Evolutionary conservation across 2,113 vertebrate genomes (phyloP).

Genomic region (Lipotes vexillifer): DNA sequence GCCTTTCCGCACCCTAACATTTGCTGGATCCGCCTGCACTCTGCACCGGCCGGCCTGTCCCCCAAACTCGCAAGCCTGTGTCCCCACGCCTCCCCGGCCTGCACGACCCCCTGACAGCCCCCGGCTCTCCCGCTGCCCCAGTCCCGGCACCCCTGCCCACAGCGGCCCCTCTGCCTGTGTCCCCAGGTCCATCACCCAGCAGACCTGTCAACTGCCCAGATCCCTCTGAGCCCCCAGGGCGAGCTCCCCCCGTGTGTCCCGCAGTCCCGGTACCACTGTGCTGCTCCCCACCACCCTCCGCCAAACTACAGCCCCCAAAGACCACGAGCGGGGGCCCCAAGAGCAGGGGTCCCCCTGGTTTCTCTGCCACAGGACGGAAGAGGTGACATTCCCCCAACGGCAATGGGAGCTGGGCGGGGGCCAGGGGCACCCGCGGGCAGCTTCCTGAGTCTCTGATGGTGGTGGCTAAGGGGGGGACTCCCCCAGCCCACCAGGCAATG

Average conservation of each 20-base stretch:
- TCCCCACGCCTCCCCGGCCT: background rate
- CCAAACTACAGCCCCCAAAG: background rate
- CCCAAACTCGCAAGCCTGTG: background rate
- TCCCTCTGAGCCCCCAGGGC: too few species aligned
- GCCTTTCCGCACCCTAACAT: background rate
- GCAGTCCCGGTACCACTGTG: rapidly evolving
- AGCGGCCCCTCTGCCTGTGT: background rate
- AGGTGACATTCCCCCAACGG: background rate
- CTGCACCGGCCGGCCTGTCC: too few species aligned
- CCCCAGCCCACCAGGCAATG: too few species aligned
- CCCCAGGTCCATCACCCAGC: background rate
- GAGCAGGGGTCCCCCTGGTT: too few species aligned
- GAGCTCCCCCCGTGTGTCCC: background rate
- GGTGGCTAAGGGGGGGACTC: background rate
- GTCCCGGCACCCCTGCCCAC: background rate
- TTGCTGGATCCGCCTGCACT: background rate
- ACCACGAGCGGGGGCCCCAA: rapidly evolving
- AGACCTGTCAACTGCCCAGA: background rate
- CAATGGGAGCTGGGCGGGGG: too few species aligned
- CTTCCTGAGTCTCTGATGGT: background rate
- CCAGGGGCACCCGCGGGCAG: background rate
- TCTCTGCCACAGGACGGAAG: background rate
- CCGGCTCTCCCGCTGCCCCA: too few species aligned
- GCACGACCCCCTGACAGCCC: background rate
- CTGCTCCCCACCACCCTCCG: too few species aligned